Evolutionary conservation across 2,888 invertebrate genomes (phyloP), one percentile per base, ranked within the genome.

Genomic region (Chalcis sispes): DNA sequence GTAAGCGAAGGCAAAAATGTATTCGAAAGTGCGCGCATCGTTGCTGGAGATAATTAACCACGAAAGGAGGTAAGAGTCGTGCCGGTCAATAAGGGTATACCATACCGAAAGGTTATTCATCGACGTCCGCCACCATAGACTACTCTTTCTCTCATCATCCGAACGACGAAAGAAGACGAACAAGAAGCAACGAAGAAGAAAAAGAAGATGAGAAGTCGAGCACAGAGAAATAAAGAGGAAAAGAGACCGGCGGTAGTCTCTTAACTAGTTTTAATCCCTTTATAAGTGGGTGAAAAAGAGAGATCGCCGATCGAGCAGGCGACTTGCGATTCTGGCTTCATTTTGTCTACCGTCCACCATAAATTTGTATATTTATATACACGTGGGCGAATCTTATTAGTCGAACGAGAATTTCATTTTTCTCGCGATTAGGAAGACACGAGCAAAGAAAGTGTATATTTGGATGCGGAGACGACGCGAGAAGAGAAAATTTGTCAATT

Each of bases 51-150:
- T 74, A 67, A 74, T 74, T 67, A 74, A 54, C 61, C 61, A 29
- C 54, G 40, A 52, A 59, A 52, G 50, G 29, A 72, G 46, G 61
- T 5, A 32, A 5, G 54, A 36, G 29, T 27, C 29, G 40, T 23
- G 20, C 20, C 62, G 27, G 27, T 40, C 65, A 73, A 50, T 61
- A 54, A 74, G 67, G 66, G 58, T 65, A n/a, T n/a, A n/a, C 13
- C 56, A 2, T 56, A 48, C 42, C 52, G 65, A 32, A 67, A 73
- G 61, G 32, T 67, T 74, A 67, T 74, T 73, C 66, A 66, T 72
- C 32, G 72, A 15, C 48, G 32, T 10, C 2, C 25, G 40, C 27
- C 46, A n/a, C n/a, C n/a, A n/a, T n/a, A n/a, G n/a, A n/a, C n/a
- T n/a, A n/a, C n/a, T n/a, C n/a, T n/a, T n/a, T n/a, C 50, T 25